A percentile compares a stretch with the other conserved stretches of the same genome.
These are phyloP conservation scores for Euproctis similis DNA, from an alignment of 2,888 invertebrate species.

Conservation along the genomic window DNA sequence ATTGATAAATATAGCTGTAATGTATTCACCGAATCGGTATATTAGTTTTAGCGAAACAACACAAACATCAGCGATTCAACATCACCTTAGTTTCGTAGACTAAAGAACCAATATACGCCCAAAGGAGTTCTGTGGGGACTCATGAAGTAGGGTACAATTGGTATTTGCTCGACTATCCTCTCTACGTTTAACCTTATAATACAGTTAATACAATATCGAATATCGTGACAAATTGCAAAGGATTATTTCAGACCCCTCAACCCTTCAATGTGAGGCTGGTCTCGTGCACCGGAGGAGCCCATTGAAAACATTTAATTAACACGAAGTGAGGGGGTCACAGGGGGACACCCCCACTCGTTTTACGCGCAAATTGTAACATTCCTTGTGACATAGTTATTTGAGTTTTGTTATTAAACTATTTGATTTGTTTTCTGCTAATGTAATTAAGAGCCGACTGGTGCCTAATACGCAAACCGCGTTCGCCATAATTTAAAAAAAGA, in stretches of 20 bases:
- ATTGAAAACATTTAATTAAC: conserved; percentile 28
- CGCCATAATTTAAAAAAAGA: not conserved
- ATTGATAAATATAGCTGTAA: too few species aligned
- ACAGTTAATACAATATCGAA: conserved; percentile 24
- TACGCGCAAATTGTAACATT: conserved; percentile 23
- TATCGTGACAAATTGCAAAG: conserved; percentile 23
- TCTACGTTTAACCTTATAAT: conserved; percentile 10
- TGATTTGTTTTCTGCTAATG: conserved; percentile 1
- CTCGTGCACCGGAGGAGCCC: too few species aligned
- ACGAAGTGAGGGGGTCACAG: conserved; percentile 9
- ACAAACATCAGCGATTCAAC: too few species aligned
- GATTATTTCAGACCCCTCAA: conserved; percentile 8
- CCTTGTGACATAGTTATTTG: conserved; percentile 19
- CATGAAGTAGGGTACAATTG: too few species aligned
- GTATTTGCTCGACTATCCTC: too few species aligned
- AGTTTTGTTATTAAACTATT: conserved; percentile 11
- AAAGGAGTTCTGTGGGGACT: too few species aligned
- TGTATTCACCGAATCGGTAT: too few species aligned
- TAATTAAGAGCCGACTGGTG: too few species aligned
- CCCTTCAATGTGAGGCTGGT: conserved; percentile 1
- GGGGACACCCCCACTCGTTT: conserved; percentile 17
- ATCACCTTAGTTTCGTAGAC: too few species aligned
- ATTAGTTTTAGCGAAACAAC: too few species aligned
- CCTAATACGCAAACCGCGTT: too few species aligned
- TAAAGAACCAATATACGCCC: too few species aligned